phyloP scores from a whole-genome alignment of 2,888 invertebrate species.

The Parnassius mnemosyne region DNA sequence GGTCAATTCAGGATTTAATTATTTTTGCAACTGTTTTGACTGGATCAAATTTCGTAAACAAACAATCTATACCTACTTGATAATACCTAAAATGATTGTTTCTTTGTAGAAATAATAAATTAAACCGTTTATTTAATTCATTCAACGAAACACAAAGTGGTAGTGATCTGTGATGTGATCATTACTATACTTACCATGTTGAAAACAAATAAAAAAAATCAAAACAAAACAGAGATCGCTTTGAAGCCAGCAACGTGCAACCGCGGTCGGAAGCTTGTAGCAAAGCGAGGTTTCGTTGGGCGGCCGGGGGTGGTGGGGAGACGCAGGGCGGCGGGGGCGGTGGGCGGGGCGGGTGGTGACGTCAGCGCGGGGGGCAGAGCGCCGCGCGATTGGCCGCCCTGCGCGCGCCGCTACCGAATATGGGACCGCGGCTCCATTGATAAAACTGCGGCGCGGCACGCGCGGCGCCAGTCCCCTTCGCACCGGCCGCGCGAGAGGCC shows the following conservation, averaged over 20 bases:
- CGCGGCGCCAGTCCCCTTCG: slow-evolving; percentile 83
- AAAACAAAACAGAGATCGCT: background rate
- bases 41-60: too few species aligned
- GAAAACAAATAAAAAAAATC: background rate
- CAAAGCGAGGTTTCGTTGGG: slow-evolving; percentile 43
- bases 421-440: slow-evolving; percentile 92
- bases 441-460: slow-evolving; percentile 87
- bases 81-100: too few species aligned
- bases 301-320: slow-evolving; percentile 58
- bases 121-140: too few species aligned
- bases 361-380: slow-evolving; percentile 66
- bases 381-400: slow-evolving; percentile 73
- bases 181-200: too few species aligned
- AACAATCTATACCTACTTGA: too few species aligned
- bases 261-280: slow-evolving; percentile 27
- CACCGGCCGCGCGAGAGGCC: slow-evolving; percentile 75
- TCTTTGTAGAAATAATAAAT: too few species aligned
- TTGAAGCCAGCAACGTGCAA: background rate
- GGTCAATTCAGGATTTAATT: too few species aligned
- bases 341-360: slow-evolving; percentile 68
- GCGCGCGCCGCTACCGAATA: slow-evolving; percentile 88
- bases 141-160: too few species aligned
- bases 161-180: too few species aligned
- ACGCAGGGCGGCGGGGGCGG: slow-evolving; percentile 77
- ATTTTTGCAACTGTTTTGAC: too few species aligned